Evolutionary conservation across 2,888 invertebrate genomes (phyloP), one percentile per base, ranked within the genome.

Genomic region (Acleris cristana): DNA sequence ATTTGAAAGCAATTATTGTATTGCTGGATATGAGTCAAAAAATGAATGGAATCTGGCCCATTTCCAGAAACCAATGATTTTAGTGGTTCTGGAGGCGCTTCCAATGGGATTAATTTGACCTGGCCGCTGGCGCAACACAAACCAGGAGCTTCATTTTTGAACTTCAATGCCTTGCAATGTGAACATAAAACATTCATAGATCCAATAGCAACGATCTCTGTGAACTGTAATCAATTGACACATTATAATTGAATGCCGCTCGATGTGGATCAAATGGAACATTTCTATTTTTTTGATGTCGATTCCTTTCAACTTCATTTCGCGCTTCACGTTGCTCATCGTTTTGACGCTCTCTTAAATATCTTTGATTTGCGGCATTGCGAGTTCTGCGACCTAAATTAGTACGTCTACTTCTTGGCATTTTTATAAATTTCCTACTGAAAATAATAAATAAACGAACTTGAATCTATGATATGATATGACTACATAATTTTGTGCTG

Each of bases 1-100:
- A 80, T 80, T 72, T 79, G 78, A 59, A 80, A 80, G 67, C 76
- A 78, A 54, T 73, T 74, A 18, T 79, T 79, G 60, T 77, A 79
- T 75, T 79, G 64, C 58, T 78, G 76, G 49, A 78, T 78, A 64
- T 77, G 26, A 7, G 23, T 44, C 58, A 65, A 65, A 61, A 62
- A 69, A 54, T 65, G 64, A 52, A 23, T 49, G 10, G 52, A 64
- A 14, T 53, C 34, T 52, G 44, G 21, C 52, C 48, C 52, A 19
- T 19, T 51, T 48, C 59, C 59, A 34, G 1, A 16, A 59, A 59
- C 49, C 51, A 51, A 51, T 49, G 59, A 59, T 10, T 34, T 5
- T 49, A 59, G 34, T 21, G 59, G 59, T 2, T 59, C 34, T 34
- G 59, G 51, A 34, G 51, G 59, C 19, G 51, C 34, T 14, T 30